Evolutionary conservation across 2,888 invertebrate genomes (phyloP), one percentile per base, ranked within the genome.

Genomic region (Pollenia labialis): DNA sequence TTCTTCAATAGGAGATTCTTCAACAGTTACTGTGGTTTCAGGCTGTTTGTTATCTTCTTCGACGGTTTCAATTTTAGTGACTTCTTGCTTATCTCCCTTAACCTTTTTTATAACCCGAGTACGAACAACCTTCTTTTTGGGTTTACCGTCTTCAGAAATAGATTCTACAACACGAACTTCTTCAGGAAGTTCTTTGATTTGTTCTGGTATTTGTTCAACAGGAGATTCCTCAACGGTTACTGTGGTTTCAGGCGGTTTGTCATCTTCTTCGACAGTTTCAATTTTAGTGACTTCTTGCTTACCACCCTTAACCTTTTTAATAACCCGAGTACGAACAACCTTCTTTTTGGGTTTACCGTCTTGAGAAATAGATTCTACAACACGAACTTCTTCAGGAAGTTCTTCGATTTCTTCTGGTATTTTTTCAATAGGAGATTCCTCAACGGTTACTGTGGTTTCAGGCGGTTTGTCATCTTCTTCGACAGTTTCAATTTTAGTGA

Each of bases 261-360:
- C 85, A 56, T 85, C 85, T 69, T 80, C 85, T 75, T 80, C 80
- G 8, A 85, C 80, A 1, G 80, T 85, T 54, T 85, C 80, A 23
- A 85, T 85, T 69, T 71, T 85, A 7, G 85, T 85, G 54, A 85
- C 80, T 71, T 85, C 80, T 80, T 85, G 85, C 40, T 85, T 85
- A 11, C 44, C 80, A 23, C 80, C 85, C 50, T 85, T 85, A 4
- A 80, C 46, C 62, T 75, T 85, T 14, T 85, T 85, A 46, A 85
- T 85, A 2, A 85, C 85, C 18, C 85, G 75, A 7, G 85, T 85
- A 14, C 80, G 68, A 4, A 80, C 62, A 16, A 69, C 69, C 69
- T 69, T 85, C 23, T 80, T 85, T 56, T 40, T 75, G 4, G 80
- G 80, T 40, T 69, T 85, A 14, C 85, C 85, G 18, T 85, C 80